Conservation (phyloP, 2,797 vertebrate species). For the Lophura swinhoii region DNA sequence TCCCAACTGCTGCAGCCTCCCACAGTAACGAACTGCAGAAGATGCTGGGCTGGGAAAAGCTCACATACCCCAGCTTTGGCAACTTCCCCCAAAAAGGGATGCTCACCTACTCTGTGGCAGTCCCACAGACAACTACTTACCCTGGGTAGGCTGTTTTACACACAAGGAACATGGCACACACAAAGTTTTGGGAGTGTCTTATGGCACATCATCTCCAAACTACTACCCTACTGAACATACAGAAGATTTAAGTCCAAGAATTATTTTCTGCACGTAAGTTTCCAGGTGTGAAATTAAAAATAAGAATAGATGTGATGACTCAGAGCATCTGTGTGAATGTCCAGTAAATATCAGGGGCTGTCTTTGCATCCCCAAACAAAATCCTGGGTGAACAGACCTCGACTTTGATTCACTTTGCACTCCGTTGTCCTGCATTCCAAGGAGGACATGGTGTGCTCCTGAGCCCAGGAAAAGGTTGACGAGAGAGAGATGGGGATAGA, state of each 20-base stretch:
- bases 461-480: background rate
- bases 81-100: background rate
- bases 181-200: background rate
- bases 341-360: background rate
- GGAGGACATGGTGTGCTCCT: background rate
- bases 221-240: background rate
- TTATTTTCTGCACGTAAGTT: background rate
- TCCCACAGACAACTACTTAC: background rate
- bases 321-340: background rate
- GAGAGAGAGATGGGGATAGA: fast-evolving
- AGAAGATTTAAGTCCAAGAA: background rate
- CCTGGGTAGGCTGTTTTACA: background rate
- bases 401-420: background rate
- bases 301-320: background rate
- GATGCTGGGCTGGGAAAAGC: background rate
- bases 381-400: background rate
- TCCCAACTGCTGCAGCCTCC: background rate
- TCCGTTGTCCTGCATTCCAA: background rate
- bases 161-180: background rate
- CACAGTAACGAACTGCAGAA: background rate
- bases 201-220: background rate
- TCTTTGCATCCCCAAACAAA: background rate
- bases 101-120: background rate
- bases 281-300: background rate
- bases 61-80: background rate